Evolutionary conservation across 1,140 invertebrate species (phyloP), one percentile per base, ranked within the genome.

Genomic region (Lordiphosa clarofinis): DNA sequence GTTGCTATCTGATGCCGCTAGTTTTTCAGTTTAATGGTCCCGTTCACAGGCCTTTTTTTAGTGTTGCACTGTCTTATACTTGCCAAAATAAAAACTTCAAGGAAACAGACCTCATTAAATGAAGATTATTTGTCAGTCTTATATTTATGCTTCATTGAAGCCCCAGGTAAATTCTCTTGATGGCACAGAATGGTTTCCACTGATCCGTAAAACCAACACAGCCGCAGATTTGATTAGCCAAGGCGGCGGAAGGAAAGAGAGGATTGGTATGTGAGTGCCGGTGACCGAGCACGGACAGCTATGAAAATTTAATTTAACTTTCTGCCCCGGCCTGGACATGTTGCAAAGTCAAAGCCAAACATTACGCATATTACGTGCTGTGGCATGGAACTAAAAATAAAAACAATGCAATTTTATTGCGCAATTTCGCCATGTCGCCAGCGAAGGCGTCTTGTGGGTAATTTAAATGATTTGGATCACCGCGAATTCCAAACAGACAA

Each of bases 281-380:
- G 12, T 21, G 57, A 53, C 40, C 40, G 36, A 56, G 40, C 46
- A 65, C 44, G 60, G 39, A 52, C 39, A 64, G 75, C 53, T 63
- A 76, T 82, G 72, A 82, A 82, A 76, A 70, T 76, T 82, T 84
- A 84, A 82, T 84, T 82, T 73, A 64, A 65, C 72, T 76, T 81
- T 54, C 19, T 33, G 15, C 15, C 40, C n/a, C 35, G 31, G 56
- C 56, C 47, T 21, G 13, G 15, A 53, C 43, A 10, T 46, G 24
- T 33, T 8, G 49, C 39, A 35, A 37, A 24, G 21, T 38, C 28
- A 62, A 73, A 79, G 65, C 28, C 54, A 62, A 79, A 44, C 43
- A 79, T 81, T 70, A 75, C 28, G 28, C 28, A 40, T 55, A 56
- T 68, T 73, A 76, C 63, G 65, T 66, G 57, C 55, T 35, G 39